Evolutionary conservation across 2,113 vertebrate genomes (phyloP), one percentile per base, ranked within the genome.

Genomic region (Morphnarchus princeps): DNA sequence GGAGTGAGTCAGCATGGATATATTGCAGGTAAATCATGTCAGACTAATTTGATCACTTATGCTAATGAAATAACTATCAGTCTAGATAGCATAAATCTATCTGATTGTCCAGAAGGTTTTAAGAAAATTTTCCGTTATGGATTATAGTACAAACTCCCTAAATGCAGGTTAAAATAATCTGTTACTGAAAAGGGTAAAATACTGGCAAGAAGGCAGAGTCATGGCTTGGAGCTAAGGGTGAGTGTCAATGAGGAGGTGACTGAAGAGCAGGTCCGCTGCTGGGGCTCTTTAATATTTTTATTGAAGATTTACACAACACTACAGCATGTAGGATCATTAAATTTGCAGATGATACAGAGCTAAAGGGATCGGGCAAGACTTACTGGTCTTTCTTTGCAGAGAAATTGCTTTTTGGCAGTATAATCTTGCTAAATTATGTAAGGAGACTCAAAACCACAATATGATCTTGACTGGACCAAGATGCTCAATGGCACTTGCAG

Each of bases 11-110:
- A 94, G 92, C 54, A 21, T 42, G 38, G 73, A 49, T 72, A 36
- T 79, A 59, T 57, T 62, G 82, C 83, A 95, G 71, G 94, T 95
- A 91, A 97, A 82, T 96, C 94, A 87, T 45, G 62, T 93, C 77
- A 63, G 77, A 29, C 82, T 95, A 92, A 96, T 94, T 84, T 92
- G 94, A 92, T 95, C 92, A 70, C 90, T 92, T 96, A 76, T 82
- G 66, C 88, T 97, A 96, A 95, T 91, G 83, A 94, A 96, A 87
- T 89, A 95, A 91, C 92, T 95, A 72, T 94, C 76, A 65, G 70
- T 74, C 90, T 85, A 73, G 70, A 28, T 86, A 59, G 52, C 28
- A 38, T 76, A 89, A 91, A 94, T 93, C 90, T 82, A 61, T 63
- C 93, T 78, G 80, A 16, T 82, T 90, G 85, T 87, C 73, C 70